phyloP scores from a whole-genome alignment of 2,113 vertebrate species.

The Epinephelus cyanopodus region DNA sequence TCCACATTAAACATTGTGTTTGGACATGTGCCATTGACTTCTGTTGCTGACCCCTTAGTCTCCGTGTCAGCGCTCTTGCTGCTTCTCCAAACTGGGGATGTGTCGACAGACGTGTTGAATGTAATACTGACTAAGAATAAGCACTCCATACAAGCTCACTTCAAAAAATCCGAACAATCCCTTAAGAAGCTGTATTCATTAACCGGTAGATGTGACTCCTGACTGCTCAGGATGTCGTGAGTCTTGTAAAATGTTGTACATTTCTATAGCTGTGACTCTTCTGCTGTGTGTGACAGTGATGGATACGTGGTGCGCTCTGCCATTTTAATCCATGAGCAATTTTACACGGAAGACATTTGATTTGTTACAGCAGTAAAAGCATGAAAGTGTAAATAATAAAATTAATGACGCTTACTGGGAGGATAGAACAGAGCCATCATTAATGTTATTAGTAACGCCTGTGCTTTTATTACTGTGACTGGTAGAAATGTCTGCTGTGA shows the following conservation, averaged over 20 bases:
- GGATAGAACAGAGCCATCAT: background rate
- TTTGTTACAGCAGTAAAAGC: background rate
- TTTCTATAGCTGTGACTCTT: background rate
- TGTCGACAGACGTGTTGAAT: too few relatives aligned
- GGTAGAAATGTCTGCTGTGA: background rate
- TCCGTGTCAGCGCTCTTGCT: too few relatives aligned
- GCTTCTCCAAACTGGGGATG: too few relatives aligned
- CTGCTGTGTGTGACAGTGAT: background rate
- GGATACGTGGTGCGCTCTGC: background rate
- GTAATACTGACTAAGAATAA: too few relatives aligned
- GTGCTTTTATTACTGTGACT: background rate
- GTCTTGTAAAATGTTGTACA: background rate
- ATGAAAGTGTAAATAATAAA: background rate
- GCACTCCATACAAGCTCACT: too few relatives aligned
- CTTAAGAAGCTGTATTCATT: background rate
- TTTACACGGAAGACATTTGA: background rate
- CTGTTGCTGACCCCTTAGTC: too few relatives aligned
- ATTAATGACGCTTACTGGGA: background rate
- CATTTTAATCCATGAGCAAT: background rate
- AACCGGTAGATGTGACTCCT: background rate
- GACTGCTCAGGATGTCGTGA: background rate
- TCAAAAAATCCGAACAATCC: too few relatives aligned
- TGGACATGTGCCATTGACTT: too few relatives aligned
- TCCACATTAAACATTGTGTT: too few relatives aligned
- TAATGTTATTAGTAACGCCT: slow-evolving; percentile 1